Evolutionary conservation across 2,113 vertebrate genomes (phyloP), one percentile per base, ranked within the genome.

Genomic region (Bambusicola thoracicus): DNA sequence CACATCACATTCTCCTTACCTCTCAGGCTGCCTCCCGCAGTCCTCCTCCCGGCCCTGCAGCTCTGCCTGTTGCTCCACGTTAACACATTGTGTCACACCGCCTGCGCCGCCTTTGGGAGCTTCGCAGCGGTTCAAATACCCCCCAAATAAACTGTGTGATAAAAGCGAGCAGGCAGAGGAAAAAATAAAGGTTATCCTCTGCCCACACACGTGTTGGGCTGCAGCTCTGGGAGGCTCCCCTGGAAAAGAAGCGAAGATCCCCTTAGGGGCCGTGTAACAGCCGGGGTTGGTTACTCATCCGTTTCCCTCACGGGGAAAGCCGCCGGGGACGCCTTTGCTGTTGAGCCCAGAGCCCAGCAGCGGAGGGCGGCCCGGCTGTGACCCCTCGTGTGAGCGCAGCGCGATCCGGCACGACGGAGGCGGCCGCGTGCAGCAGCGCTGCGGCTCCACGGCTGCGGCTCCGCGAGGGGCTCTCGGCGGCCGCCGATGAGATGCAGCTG

Each of bases 401-500:
- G 7, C 38, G 62, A 25, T 18, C 15, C 25, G 11, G 61, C 10
- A 10, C 24, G 58, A 34, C 11, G 58, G 58, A 24, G 8, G 21
- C 32, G 21, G n/a, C n/a, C 58, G 9, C 7, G 43, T 19, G 43
- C 43, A 19, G 41, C 41, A 9, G 46, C 46, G 19, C n/a, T 22
- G 32, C 13, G 20, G 32, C 32, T 22, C 13, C n/a, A 4, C 8
- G 1, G 25, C 27, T 2, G 51, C 38, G 1, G 10, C 24, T 2
- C 11, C 7, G 41, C 38, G 4, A 6, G 9, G 2, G 27, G 36
- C 18, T 13, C 14, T 2, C 63, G 5, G 59, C 1, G 43, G 25
- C 4, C 2, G 0, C 1, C 8, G 1, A 22, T 34, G 34, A 16
- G 6, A 15, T 2, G 18, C 25, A 2, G 68, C 72, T 30, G 76